Base-by-base conservation (phyloP, 2,888 invertebrate genomes). In the Formica aserva region DNA sequence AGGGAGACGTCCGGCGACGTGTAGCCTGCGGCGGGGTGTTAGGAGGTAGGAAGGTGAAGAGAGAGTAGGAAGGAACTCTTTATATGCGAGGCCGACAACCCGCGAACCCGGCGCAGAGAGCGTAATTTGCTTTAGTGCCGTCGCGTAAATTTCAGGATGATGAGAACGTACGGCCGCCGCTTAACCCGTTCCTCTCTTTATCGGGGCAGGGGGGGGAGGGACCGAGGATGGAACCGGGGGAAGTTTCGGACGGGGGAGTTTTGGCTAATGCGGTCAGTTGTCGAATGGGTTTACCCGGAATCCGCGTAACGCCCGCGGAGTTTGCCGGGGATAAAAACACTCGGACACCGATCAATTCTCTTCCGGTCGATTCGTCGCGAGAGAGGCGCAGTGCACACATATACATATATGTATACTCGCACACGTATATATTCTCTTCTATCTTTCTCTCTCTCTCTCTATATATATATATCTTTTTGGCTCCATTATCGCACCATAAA, bases 141-240 rank as follows among this genome's bases (percentile, higher is more conserved):
- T 85, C 83, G 85, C 91, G 90, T 93, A 93, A 93, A 93, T 93
- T 92, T 89, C 85, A 83, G 85, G 88, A 87, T 91, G 92, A 93
- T 91, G 93, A 91, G 90, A 92, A 92, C 90, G 89, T 91, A 91
- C 89, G 92, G 85, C 81, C 85, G 81, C 65, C 89, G 90, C 88
- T 92, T 91, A 92, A 91, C 87, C 71, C 84, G 85, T 89, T 90
- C 72, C 57, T 86, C 66, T 45, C 29, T 57, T 22, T 18, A 35
- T 6, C 35, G 35, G 26, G 26, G 26, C 26, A 26, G 26, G 26
- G 1, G 26, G 1, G 35, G 29, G 3, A 3, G 26, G 8, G 57
- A 32, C 22, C 9, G 1, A 3, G 41, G 18, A 22, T 22, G 41
- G 8, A 5, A 48, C n/a, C 57, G 32, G 67, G 83, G 55, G 67